These are phyloP conservation scores for Myanophis thanlyinensis DNA, from an alignment of 2,113 vertebrate species.

Conservation along the genomic window DNA sequence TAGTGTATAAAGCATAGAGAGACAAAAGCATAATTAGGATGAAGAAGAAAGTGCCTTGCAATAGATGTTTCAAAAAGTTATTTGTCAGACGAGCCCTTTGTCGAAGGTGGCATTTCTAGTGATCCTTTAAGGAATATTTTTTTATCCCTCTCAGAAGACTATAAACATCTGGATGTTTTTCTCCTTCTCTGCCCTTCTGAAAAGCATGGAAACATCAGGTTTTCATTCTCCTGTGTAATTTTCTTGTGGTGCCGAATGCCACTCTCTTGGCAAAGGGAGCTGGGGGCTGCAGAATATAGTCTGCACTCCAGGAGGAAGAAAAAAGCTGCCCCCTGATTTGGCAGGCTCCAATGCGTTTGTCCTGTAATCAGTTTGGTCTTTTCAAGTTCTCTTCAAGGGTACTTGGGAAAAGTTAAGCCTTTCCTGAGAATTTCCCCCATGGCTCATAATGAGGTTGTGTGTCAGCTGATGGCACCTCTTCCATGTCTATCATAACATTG, in stretches of 20 bases:
- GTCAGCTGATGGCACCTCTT: neutral
- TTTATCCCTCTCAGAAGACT: conserved; percentile 20
- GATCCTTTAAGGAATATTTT: neutral
- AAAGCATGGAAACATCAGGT: conserved; percentile 5
- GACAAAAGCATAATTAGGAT: neutral
- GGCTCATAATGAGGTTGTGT: neutral
- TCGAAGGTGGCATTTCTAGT: conserved; percentile 24
- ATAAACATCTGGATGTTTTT: neutral
- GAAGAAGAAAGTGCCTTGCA: neutral
- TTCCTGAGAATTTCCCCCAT: neutral
- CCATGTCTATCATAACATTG: neutral
- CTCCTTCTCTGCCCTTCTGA: neutral
- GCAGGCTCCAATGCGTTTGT: neutral
- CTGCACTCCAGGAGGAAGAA: neutral
- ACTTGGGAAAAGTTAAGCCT: neutral
- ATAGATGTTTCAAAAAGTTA: conserved; percentile 24
- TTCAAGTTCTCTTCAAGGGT: neutral
- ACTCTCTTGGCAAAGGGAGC: neutral
- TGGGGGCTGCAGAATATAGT: neutral
- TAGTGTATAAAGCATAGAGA: neutral
- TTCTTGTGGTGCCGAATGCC: neutral
- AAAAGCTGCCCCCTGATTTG: neutral
- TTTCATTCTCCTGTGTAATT: conserved; percentile 5
- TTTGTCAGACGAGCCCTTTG: neutral
- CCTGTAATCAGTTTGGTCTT: neutral